These are phyloP conservation scores for Scaptodrosophila lebanonensis DNA, from an alignment of 1,140 invertebrate species.

Conservation along the genomic window DNA sequence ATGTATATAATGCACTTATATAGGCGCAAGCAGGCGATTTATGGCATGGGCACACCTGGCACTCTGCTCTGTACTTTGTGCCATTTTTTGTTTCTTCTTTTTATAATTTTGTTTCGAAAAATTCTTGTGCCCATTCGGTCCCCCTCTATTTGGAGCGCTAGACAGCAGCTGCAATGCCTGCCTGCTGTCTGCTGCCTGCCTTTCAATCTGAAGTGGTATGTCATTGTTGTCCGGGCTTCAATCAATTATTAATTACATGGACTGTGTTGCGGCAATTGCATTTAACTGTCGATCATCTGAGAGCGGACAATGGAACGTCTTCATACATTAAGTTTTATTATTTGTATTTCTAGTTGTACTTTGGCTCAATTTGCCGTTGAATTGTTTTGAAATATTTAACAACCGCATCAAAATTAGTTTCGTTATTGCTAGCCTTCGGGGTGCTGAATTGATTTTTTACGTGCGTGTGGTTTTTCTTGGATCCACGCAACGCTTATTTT, in stretches of 20 bases:
- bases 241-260: slow-evolving; percentile 72
- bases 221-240: slow-evolving; percentile 54
- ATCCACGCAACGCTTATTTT: slow-evolving; percentile 7
- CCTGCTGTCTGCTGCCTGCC: slow-evolving; percentile 2
- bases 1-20: too few relatives aligned
- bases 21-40: too few relatives aligned
- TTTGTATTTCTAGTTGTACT: slow-evolving; percentile 15
- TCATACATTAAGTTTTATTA: slow-evolving; percentile 19
- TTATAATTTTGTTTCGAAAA: too few relatives aligned
- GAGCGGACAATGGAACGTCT: slow-evolving; percentile 56
- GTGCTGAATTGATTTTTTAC: slow-evolving; percentile 65
- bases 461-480: slow-evolving; percentile 57
- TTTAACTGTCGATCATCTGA: slow-evolving; percentile 31
- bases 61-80: slow-evolving; percentile 53
- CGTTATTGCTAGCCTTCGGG: slow-evolving; percentile 69
- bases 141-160: too few relatives aligned
- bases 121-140: too few relatives aligned
- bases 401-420: slow-evolving; percentile 74
- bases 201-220: slow-evolving; percentile 30
- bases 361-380: slow-evolving; percentile 31
- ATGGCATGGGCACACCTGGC: slow-evolving; percentile 55
- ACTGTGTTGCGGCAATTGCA: slow-evolving; percentile 32
- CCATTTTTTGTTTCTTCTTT: slow-evolving; percentile 55
- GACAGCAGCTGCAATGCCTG: slow-evolving; percentile 15
- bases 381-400: slow-evolving; percentile 71